A percentile compares a stretch with the other conserved stretches of the same genome.
Evolutionary conservation across 2,888 invertebrate genomes (phyloP).

Genomic region (Nemurella pictetii): DNA sequence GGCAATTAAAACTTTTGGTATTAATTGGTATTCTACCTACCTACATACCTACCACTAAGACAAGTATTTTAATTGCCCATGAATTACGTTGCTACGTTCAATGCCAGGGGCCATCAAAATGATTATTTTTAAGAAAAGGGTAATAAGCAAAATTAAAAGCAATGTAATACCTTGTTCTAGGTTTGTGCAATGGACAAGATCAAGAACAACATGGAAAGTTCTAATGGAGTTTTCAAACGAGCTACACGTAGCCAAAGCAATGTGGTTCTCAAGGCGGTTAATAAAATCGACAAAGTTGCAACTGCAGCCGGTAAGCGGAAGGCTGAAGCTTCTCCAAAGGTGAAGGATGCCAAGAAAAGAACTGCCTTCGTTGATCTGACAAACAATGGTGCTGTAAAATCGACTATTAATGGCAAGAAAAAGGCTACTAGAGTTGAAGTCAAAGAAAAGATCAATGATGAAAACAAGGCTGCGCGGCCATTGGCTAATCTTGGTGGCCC

Average conservation of each 20-base stretch:
- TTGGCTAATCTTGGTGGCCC: background rate
- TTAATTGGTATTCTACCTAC: too few relatives aligned
- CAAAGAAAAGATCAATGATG: conserved; percentile 43
- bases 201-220: background rate
- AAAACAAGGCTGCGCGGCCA: background rate
- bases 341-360: conserved; percentile 71
- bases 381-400: conserved; percentile 55
- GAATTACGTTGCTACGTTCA: too few relatives aligned
- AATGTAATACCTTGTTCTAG: too few relatives aligned
- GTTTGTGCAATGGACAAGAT: background rate
- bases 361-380: conserved; percentile 87
- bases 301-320: conserved; percentile 65
- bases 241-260: background rate
- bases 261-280: background rate
- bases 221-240: background rate
- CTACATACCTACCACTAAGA: too few relatives aligned
- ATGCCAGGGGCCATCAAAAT: too few relatives aligned
- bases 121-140: too few relatives aligned
- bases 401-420: conserved; percentile 46
- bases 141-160: too few relatives aligned
- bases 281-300: background rate
- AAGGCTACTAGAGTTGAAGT: conserved; percentile 27
- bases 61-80: too few relatives aligned
- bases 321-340: conserved; percentile 77
- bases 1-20: too few relatives aligned